Conservation (phyloP, 2,888 invertebrate species). For the Drosophila birchii region DNA sequence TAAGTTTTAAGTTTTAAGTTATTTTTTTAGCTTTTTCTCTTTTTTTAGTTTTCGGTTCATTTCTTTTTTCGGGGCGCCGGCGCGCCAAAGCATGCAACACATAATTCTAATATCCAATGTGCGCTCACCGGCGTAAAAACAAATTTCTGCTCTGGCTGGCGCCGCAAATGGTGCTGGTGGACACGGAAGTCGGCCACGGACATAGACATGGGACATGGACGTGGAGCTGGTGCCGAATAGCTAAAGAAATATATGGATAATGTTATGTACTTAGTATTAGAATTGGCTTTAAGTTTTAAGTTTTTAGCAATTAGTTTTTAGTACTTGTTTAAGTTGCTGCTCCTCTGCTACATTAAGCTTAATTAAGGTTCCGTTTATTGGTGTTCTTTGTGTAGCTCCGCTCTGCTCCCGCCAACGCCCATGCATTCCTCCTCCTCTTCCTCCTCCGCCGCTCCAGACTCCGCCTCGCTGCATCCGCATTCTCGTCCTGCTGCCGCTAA, state of each 20-base stretch:
- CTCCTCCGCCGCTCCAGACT: constrained; percentile 6
- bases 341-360: constrained; percentile 50
- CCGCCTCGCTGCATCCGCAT: constrained; percentile 9
- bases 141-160: constrained; percentile 29
- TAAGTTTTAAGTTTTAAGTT: too few relatives aligned
- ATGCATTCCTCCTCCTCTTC: constrained; percentile 1
- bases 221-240: constrained; percentile 35
- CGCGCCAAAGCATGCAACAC: constrained; percentile 50
- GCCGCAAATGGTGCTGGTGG: constrained; percentile 13
- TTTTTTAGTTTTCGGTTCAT: neutral
- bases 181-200: constrained; percentile 10
- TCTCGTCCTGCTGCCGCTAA: constrained; percentile 2
- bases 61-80: constrained; percentile 19
- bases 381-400: constrained; percentile 35
- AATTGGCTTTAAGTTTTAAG: constrained; percentile 22
- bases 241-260: constrained; percentile 20
- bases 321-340: constrained; percentile 48
- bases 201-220: constrained; percentile 17
- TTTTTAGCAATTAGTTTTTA: constrained; percentile 8
- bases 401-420: constrained; percentile 14
- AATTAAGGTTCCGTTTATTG: constrained; percentile 41
- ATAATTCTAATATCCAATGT: constrained; percentile 46
- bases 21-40: neutral
- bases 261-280: constrained; percentile 37
- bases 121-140: constrained; percentile 42